Base-by-base conservation (phyloP, 2,113 vertebrate genomes). In the Acinonyx jubatus region DNA sequence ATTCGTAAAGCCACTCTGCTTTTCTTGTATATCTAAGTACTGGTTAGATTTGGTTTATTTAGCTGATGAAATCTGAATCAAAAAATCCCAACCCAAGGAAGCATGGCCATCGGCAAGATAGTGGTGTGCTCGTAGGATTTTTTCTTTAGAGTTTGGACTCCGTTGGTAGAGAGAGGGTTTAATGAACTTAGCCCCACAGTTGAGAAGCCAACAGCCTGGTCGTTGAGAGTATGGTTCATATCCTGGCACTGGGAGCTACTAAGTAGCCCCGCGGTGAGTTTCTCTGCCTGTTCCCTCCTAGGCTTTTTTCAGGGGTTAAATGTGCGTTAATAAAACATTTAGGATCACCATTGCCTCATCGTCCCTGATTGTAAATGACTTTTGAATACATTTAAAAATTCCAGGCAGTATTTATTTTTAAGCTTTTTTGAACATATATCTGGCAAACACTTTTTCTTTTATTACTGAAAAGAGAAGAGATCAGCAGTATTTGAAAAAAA, bases 391-490 rank as follows among this genome's bases (percentile, higher is more conserved):
- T 27, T 38, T 61, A 84, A 80, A 52, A 73, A 76, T 68, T 94
- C 48, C 4, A 25, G 50, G 45, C 31, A 82, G 16, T 93, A 78
- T 84, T 89, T 78, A 74, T 94, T 96, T 93, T 85, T 45, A 91
- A 91, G 57, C 50, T 76, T 4, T 78, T 76, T 85, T 73, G 82
- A 65, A 96, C 96, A 21, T 66, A 31, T 6, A 29, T 50, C 31
- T 73, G 36, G 36, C 29, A 89, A 69, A 7, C 18, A n/a, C 29
- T 66, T 15, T 93, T 79, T 80, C 73, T 73, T 38, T n/a, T 68
- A 23, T 84, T 61, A 25, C 89, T 95, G 50, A 89, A 88, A 82
- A 73, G 27, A 91, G 73, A 74, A 33, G 23, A 90, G 82, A 33
- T n/a, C 12, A 68, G 15, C 57, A 76, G n/a, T 52, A 76, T 68